Base-by-base conservation (phyloP, 2,888 invertebrate species). In the Deroplatys truncata region DNA sequence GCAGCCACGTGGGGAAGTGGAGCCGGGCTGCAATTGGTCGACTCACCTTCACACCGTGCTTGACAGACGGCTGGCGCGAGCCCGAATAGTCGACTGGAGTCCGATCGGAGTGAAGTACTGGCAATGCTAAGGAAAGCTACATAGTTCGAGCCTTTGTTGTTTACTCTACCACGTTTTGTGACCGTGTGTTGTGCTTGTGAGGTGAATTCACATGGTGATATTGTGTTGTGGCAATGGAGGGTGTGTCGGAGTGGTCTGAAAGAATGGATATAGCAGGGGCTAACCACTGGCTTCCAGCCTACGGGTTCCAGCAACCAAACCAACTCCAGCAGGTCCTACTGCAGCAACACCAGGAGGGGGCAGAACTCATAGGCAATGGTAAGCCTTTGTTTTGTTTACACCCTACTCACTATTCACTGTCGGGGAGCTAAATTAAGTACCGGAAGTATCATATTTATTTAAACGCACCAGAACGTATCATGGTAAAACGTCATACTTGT, bases 251-350 rank as follows among this genome's bases (percentile, higher is more conserved):
- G 92, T 96, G 96, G 96, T 95, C 96, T 89, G 95, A 89, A 1
- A 88, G 82, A 28, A 85, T 90, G 90, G 90, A 90, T 90, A 88
- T 90, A 83, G 83, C 49, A 43, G 90, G 90, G 20, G 88, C 43
- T 49, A 96, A 96, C 94, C 96, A 96, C 92, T 97, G 97, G 97
- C 95, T 96, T 93, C 97, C 97, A 92, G 97, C 97, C 92, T 97
- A 97, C 93, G 97, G 97, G 92, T 97, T 96, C 94, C 96, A 96
- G 94, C 95, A 95, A 93, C 96, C 96, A 90, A 94, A 95, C 92
- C 93, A 94, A 93, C 95, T 95, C 92, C 95, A 95, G 93, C 96
- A 96, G 86, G 91, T 91, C 20, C 91, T 92, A 31, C 90, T 84
- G 29, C 82, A 89, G 25, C 82, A 82, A 9, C 82, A 87, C 13